Evolutionary conservation across 2,888 invertebrate genomes (phyloP).

Genomic region (Anoplius nigerrimus): DNA sequence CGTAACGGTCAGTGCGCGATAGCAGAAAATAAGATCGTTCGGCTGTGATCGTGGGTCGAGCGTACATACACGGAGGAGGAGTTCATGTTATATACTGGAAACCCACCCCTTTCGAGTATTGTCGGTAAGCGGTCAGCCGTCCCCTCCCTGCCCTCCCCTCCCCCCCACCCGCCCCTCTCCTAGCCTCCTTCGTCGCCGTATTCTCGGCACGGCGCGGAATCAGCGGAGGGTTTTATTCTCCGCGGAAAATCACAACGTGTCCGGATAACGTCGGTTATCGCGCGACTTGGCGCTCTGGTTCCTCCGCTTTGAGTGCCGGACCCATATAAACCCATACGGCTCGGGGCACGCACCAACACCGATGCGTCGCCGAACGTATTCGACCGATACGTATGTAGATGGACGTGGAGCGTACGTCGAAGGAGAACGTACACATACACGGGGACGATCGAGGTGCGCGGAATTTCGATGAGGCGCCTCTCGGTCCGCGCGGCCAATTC

Average conservation of each 20-base stretch:
- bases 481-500: conserved; percentile 14
- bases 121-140: not conserved
- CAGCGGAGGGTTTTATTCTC: conserved; percentile 57
- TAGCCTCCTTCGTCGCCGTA: conserved; percentile 20
- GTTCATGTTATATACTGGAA: too few species aligned
- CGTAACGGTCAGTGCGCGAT: conserved; percentile 12
- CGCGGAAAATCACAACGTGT: conserved; percentile 62
- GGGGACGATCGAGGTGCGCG: not conserved
- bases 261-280: conserved; percentile 53
- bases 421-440: not conserved
- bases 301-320: too few species aligned
- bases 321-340: too few species aligned
- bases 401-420: not conserved
- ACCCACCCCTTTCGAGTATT: too few species aligned
- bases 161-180: not conserved
- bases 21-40: conserved; percentile 32
- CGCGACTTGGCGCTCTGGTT: conserved; percentile 30
- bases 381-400: too few species aligned
- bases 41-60: not conserved
- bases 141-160: not conserved
- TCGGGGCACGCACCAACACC: too few species aligned
- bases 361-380: too few species aligned
- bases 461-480: conserved; percentile 48
- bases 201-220: conserved; percentile 56
- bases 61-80: too few species aligned